Evolutionary conservation across 1,140 invertebrate genomes (phyloP).

Genomic region (Helicoverpa zea): DNA sequence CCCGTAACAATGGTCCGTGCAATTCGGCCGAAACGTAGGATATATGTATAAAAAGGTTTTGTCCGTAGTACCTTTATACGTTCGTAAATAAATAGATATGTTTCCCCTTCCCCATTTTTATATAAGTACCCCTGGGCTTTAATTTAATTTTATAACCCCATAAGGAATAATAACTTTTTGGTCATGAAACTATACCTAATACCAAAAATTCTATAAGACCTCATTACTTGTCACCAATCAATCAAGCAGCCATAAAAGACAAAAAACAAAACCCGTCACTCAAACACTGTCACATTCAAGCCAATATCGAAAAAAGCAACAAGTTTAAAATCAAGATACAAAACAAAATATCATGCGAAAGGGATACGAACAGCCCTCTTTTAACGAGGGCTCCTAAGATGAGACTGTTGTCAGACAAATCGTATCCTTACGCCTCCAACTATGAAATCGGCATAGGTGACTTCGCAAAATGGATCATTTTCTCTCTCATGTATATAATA

Average conservation of each 20-base stretch:
- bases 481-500: constrained; percentile 64
- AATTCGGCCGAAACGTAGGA: no score
- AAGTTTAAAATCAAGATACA: neutral
- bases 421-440: constrained; percentile 55
- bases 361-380: neutral
- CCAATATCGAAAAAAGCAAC: neutral
- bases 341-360: neutral
- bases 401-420: constrained; percentile 60
- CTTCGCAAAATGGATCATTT: constrained; percentile 60
- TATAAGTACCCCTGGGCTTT: no score
- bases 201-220: no score
- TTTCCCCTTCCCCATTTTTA: no score
- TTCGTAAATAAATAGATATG: no score
- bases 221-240: neutral
- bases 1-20: no score
- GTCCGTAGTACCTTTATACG: no score
- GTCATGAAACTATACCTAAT: no score
- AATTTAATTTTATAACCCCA: no score
- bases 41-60: no score
- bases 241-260: neutral
- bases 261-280: neutral
- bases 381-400: constrained; percentile 52
- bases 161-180: no score
- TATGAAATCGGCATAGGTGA: constrained; percentile 63
- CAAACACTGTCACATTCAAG: neutral